These are phyloP conservation scores for Glyphotaelius pellucidus DNA, from an alignment of 2,888 invertebrate species.

Conservation along the genomic window DNA sequence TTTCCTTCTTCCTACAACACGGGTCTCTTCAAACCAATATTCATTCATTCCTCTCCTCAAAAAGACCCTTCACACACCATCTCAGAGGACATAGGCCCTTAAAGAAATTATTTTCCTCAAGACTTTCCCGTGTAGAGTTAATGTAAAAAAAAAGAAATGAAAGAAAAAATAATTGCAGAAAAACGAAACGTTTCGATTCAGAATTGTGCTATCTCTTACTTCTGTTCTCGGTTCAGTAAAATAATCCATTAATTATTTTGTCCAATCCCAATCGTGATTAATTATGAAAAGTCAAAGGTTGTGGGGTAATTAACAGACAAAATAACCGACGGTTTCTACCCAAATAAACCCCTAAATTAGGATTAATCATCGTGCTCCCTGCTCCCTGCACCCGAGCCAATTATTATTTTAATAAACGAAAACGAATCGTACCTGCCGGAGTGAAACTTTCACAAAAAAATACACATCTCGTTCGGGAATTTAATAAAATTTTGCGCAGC, in stretches of 20 bases:
- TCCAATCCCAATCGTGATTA: slow-evolving; percentile 4
- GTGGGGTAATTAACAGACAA: neutral
- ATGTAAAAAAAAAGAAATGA: too few relatives aligned
- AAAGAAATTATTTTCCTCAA: too few relatives aligned
- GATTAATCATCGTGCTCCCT: neutral
- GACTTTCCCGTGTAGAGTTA: too few relatives aligned
- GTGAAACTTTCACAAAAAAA: neutral
- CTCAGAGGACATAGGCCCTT: too few relatives aligned
- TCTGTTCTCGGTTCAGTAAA: neutral
- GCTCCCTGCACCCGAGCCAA: neutral
- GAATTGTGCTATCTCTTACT: neutral
- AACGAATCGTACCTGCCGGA: neutral
- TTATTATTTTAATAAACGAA: slow-evolving; percentile 2
- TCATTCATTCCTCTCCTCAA: too few relatives aligned
- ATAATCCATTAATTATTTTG: neutral
- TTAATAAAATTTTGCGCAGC: neutral
- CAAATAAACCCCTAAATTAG: slow-evolving; percentile 10
- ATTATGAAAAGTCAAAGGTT: neutral
- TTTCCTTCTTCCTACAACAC: too few relatives aligned
- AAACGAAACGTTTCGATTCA: neutral
- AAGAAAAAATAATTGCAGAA: too few relatives aligned
- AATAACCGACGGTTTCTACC: slow-evolving; percentile 12
- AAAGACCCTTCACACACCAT: too few relatives aligned
- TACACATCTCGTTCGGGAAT: neutral
- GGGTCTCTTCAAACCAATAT: too few relatives aligned